A percentile compares a stretch with the other conserved stretches of the same genome.
Conservation (phyloP, 2,888 invertebrate genomes). For the Aleiodes alternator region DNA sequence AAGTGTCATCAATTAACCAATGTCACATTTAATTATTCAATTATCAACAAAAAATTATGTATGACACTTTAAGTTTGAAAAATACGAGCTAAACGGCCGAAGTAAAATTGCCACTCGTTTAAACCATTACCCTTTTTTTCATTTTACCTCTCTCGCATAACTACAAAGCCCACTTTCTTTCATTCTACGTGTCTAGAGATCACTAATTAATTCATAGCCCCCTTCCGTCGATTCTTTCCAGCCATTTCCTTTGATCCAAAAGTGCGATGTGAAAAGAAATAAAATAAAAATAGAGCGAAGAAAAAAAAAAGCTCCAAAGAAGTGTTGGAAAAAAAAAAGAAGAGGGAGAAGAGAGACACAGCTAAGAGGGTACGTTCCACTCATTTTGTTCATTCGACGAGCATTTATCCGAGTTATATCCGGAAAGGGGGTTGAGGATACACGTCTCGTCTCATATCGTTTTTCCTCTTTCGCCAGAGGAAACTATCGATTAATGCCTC, state of each 20-base stretch:
- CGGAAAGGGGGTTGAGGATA: conserved; percentile 28
- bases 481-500: conserved; percentile 68
- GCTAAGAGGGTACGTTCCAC: conserved; percentile 8
- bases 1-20: background rate
- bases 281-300: conserved; percentile 5
- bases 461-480: conserved; percentile 60
- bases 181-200: conserved; percentile 36
- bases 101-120: conserved; percentile 35
- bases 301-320: background rate
- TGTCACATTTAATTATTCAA: conserved; percentile 10
- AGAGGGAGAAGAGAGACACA: conserved; percentile 19
- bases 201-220: conserved; percentile 38
- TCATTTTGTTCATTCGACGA: conserved; percentile 26
- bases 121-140: conserved; percentile 10
- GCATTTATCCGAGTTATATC: conserved; percentile 41
- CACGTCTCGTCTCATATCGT: conserved; percentile 59
- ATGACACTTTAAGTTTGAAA: conserved; percentile 21
- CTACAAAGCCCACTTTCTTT: conserved; percentile 36
- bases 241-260: conserved; percentile 19
- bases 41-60: conserved; percentile 3
- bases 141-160: conserved; percentile 26
- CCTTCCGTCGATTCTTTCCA: conserved; percentile 8
- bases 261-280: conserved; percentile 10
- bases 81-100: conserved; percentile 12
- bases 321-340: conserved; percentile 4